Evolutionary conservation across 23 tunicate genomes (phyloP).

Genomic region (Styela plicata): DNA sequence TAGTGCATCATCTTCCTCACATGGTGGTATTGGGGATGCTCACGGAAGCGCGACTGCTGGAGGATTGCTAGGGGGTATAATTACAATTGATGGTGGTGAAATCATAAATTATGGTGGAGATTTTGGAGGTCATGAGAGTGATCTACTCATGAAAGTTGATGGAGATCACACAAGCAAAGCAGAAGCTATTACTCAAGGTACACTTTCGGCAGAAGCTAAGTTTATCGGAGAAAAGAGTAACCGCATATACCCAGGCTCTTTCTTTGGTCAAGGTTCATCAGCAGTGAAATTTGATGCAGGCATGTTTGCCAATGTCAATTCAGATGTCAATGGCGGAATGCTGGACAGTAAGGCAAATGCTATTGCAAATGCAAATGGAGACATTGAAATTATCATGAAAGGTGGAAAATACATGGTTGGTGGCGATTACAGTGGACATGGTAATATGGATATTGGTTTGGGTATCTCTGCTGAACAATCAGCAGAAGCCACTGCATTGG

Average conservation of each 20-base stretch:
- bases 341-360: neutral
- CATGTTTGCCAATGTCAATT: neutral
- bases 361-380: neutral
- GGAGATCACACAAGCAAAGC: neutral
- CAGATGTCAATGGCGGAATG: neutral
- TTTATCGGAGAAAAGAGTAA: neutral
- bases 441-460: neutral
- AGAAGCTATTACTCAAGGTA: neutral
- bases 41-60: neutral
- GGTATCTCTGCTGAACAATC: neutral
- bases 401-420: neutral
- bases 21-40: neutral
- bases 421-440: neutral
- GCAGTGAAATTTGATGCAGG: neutral
- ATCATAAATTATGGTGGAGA: neutral
- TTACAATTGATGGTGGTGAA: neutral
- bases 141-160: neutral
- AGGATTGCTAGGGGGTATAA: neutral
- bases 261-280: neutral
- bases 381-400: neutral
- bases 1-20: neutral
- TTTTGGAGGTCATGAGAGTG: neutral
- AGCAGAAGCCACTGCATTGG: neutral
- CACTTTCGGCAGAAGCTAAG: neutral
- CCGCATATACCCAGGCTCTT: neutral